Evolutionary conservation across 2,888 invertebrate species (phyloP), one percentile per base, ranked within the genome.

Genomic region (Sisyra nigra): DNA sequence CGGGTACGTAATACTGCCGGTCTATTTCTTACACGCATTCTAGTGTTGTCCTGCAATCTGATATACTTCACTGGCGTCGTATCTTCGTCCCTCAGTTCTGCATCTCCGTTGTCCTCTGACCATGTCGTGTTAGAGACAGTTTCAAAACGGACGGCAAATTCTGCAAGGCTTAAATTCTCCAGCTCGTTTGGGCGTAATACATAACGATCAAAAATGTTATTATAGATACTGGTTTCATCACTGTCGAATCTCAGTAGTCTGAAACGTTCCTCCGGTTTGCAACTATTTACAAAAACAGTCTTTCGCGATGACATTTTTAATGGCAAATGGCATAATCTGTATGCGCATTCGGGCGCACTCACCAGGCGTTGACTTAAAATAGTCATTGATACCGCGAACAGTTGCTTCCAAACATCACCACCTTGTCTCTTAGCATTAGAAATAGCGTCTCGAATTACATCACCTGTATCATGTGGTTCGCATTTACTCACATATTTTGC

Each of bases 281-380:
- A 55, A 10, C 36, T 36, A 3, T 36, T 36, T 3, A 36, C 36
- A 36, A 36, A 36, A 3, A 36, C 3, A 2, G 2, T 36, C 38
- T 48, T 48, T 46, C 9, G 44, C 14, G 31, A 48, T 45, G 9
- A 47, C 30, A 11, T 35, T 41, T 36, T 36, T 2, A 36, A 3
- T 3, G 36, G 36, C 36, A 36, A 2, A 4, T 36, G 36, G 5
- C 54, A 57, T 7, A 56, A 42, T 19, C 55, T 45, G 35, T 52
- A 56, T 36, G 54, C 56, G n/a, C 48, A 52, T 54, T 55, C 54
- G 1, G 49, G 47, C 0, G 53, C 55, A 31, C 52, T 53, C 1
- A 56, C 51, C 7, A 52, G 3, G 4, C 54, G 47, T 49, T 54
- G 53, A 18, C 0, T 30, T 9, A 54, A 40, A 57, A 36, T 41